Evolutionary conservation across 2,113 vertebrate species (phyloP), one percentile per base, ranked within the genome.

Genomic region (Melanocharis versteri): DNA sequence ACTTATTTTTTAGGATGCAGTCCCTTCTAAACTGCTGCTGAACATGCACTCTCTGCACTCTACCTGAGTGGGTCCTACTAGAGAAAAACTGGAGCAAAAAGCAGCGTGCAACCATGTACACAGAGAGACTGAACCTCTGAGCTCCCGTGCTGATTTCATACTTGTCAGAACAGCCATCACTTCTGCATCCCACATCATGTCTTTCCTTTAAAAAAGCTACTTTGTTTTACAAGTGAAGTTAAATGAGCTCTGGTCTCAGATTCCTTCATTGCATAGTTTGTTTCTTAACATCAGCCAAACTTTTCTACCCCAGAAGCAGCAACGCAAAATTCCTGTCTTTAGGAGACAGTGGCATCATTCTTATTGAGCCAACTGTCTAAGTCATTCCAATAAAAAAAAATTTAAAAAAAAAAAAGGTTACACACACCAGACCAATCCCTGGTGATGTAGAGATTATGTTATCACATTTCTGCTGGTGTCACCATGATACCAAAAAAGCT

Each of bases 401-500:
- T n/a, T n/a, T n/a, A 40, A 44, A 40, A 45, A n/a, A 33, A 44
- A 37, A 50, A 40, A 54, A 31, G 1, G 28, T 64, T 85, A 61
- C 23, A 58, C 23, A 56, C 54, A 62, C 17, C 66, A 92, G 45
- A 39, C 12, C 87, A 82, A 12, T 12, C 80, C 47, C 45, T 40
- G 64, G 56, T 73, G 90, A 86, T 58, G 35, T 0, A 44, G 30
- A 54, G 86, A 96, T 90, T 92, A 88, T 70, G 71, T 83, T 94
- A 92, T 73, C 90, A 53, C 42, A 73, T 94, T 93, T 93, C 94
- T 92, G 83, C 83, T 95, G 64, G 58, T 95, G 86, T 90, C 92
- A 94, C 76, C 65, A 77, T 2, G 42, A 80, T 65, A 92, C 47
- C 83, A 83, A 62, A 93, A 82, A 91, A 94, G 81, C 81, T 91